Conservation (phyloP, 2,888 invertebrate species). For the Diplazon laetatorius region DNA sequence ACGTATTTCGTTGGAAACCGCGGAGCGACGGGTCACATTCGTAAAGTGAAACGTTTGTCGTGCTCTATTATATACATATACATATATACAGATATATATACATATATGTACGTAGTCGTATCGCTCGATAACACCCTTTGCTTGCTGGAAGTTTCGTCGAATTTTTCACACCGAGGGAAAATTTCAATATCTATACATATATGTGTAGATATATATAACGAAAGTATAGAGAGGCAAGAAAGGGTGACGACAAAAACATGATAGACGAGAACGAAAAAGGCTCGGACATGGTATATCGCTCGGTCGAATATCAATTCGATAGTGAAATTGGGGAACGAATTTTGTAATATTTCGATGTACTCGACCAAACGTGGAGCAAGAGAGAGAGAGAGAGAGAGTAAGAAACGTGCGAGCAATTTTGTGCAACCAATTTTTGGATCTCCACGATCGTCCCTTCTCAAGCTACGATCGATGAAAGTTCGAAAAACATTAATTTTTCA, state of each 20-base stretch:
- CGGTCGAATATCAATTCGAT: conserved; percentile 46
- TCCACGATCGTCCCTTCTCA: too few relatives aligned
- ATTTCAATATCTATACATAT: conserved; percentile 1
- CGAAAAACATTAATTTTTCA: too few relatives aligned
- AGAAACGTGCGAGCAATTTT: not conserved
- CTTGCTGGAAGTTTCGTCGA: conserved; percentile 23
- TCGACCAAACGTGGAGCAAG: not conserved
- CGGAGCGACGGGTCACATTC: conserved; percentile 47
- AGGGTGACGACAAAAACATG: not conserved
- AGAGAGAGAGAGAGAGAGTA: too few relatives aligned
- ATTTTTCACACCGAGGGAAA: conserved; percentile 29
- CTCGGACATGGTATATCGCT: conserved; percentile 38
- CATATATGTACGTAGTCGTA: not conserved
- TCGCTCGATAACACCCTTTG: not conserved
- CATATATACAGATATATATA: too few relatives aligned
- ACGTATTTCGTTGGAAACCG: conserved; percentile 51
- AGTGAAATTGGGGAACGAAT: conserved; percentile 53
- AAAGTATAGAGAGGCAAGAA: conserved; percentile 10
- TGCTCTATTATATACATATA: conserved; percentile 1
- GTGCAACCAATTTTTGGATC: too few relatives aligned
- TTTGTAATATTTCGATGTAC: conserved; percentile 56
- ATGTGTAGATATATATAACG: not conserved
- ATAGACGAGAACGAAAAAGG: conserved; percentile 5
- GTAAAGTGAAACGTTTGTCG: conserved; percentile 33
- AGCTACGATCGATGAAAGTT: too few relatives aligned